Percentiles rank a stretch among this genome's conserved stretches.
Conservation (phyloP, 2,113 vertebrate species). For the Tupaia chinensis region DNA sequence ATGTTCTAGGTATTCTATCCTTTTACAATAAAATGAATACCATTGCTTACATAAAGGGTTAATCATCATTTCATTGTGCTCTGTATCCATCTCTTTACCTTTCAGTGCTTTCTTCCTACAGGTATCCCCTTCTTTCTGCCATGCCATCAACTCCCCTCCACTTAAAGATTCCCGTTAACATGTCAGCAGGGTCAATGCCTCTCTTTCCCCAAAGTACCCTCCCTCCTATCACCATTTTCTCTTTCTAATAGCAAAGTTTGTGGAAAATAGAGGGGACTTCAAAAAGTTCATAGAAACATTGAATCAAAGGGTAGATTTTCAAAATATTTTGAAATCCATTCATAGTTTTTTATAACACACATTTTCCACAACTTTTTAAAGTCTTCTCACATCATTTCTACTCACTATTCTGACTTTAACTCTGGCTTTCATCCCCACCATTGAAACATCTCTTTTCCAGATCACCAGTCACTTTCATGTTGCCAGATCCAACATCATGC, state of each 20-base stretch:
- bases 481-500: not conserved
- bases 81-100: not conserved
- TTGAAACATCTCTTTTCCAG: not conserved
- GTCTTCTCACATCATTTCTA: not conserved
- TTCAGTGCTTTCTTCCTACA: not conserved
- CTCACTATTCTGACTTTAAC: not conserved
- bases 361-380: too few species aligned
- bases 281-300: too few species aligned
- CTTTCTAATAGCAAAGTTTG: slow-evolving; percentile 25
- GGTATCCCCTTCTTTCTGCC: not conserved
- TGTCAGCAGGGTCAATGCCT: not conserved
- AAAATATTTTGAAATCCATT: too few species aligned
- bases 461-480: not conserved
- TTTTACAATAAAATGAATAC: not conserved
- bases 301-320: too few species aligned
- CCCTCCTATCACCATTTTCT: not conserved
- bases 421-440: not conserved
- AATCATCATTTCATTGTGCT: not conserved
- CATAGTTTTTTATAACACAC: too few species aligned
- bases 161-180: not conserved
- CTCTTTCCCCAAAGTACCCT: not conserved
- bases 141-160: not conserved
- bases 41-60: not conserved
- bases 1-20: not conserved
- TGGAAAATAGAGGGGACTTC: not conserved